These are phyloP conservation scores for Chrysemys picta DNA, from an alignment of 2,113 vertebrate genomes.

Conservation along the genomic window DNA sequence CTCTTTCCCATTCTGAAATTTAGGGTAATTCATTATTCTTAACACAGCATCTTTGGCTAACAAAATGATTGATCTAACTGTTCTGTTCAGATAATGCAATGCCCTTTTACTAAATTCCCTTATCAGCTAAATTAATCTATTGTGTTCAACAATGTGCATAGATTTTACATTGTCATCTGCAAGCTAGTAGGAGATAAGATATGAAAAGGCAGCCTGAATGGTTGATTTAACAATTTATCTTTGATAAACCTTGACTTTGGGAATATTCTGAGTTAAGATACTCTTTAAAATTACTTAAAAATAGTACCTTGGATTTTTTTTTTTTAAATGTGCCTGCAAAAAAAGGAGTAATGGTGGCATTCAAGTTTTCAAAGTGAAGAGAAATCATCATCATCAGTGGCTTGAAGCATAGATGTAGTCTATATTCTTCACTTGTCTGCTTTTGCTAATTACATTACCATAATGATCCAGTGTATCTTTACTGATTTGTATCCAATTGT, in stretches of 20 bases:
- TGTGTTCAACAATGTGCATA: not conserved
- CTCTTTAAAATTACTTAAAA: not conserved
- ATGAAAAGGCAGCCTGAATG: not conserved
- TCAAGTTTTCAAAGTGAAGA: not conserved
- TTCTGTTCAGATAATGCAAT: not conserved
- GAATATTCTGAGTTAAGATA: not conserved
- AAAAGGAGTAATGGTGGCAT: not conserved
- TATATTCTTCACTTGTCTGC: not conserved
- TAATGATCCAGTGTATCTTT: not conserved
- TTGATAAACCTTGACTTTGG: not conserved
- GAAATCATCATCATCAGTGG: not conserved
- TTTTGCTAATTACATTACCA: not conserved
- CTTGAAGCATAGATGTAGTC: not conserved
- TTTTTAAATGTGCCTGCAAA: not conserved
- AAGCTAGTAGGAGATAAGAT: not conserved
- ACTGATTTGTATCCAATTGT: not conserved
- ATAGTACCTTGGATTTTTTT: not conserved
- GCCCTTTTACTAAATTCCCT: not conserved
- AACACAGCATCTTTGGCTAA: not conserved
- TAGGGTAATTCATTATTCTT: conserved; percentile 11
- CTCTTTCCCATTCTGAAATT: not conserved
- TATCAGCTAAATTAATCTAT: not conserved
- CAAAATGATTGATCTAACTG: not conserved
- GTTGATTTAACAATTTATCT: not conserved
- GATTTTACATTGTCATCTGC: not conserved